Evolutionary conservation across 2,797 vertebrate genomes (phyloP), one percentile per base, ranked within the genome.

Genomic region (Acomys russatus): DNA sequence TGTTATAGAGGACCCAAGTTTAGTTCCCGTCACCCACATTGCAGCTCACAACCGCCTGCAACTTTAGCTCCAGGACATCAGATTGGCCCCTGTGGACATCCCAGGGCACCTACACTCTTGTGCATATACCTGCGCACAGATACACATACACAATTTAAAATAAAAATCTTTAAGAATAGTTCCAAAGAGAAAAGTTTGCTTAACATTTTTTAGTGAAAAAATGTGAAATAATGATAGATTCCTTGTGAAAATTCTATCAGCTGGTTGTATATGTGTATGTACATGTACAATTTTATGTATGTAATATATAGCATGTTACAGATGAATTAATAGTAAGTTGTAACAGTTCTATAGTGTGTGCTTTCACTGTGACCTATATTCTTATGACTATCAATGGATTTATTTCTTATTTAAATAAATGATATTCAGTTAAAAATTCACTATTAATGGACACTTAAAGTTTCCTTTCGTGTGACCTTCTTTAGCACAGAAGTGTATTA

Each of bases 361-460:
- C 38, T 94, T 89, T 82, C 18, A 59, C 3, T 15, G 3, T 3
- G 76, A 92, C 35, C 51, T 38, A 77, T 63, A 66, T 70, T 83
- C 1, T n/a, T 63, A 51, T 33, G 51, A 35, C 33, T 90, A 76
- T 90, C 59, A 77, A 56, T 59, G 6, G 3, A 35, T 76, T 2
- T 91, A 84, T 94, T 95, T 3, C 90, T 88, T 85, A 8, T 88
- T 56, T 80, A 92, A 91, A 44, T 71, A 82, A 28, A 49, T 84
- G 10, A 49, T 38, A 63, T 92, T 84, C 82, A 79, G 76, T 90
- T n/a, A 88, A 80, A 73, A 84, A 90, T 51, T 35, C 2, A 20
- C 23, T 89, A 66, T 20, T 70, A 35, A 80, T 87, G 3, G 17
- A 54, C 35, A 80, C 66, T 59, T 78, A 85, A 54, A 0, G 2